These are phyloP conservation scores for Stictocephala bisonia DNA, from an alignment of 2,888 invertebrate species.

Conservation along the genomic window DNA sequence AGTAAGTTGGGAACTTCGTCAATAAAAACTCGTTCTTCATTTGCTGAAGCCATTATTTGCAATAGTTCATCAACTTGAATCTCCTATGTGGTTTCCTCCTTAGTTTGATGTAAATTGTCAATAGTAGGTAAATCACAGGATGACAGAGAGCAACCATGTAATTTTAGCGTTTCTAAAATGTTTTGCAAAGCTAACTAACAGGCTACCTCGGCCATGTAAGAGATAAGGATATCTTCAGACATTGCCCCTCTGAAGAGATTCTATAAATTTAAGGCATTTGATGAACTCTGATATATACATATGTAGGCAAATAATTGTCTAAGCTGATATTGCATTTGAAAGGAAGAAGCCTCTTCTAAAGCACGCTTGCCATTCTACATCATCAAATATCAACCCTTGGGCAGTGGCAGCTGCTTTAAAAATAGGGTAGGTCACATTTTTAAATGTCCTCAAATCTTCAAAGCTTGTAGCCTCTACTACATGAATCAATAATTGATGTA, in stretches of 20 bases:
- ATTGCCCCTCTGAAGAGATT: constrained; percentile 53
- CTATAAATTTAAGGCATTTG: constrained; percentile 57
- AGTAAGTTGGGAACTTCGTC: no score
- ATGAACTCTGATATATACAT: constrained; percentile 56
- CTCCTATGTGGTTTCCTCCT: constrained; percentile 45
- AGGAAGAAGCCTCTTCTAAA: constrained; percentile 56
- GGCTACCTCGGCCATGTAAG: not conserved
- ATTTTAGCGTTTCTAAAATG: constrained; percentile 33
- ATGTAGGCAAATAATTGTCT: constrained; percentile 61
- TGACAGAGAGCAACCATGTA: constrained; percentile 11
- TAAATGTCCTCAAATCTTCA: constrained; percentile 58
- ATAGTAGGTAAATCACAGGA: not conserved
- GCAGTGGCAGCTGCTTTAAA: constrained; percentile 59
- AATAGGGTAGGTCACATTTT: constrained; percentile 57
- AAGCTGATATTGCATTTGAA: constrained; percentile 59
- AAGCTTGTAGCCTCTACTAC: constrained; percentile 57
- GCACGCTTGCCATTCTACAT: constrained; percentile 57
- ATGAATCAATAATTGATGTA: constrained; percentile 56
- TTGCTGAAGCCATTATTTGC: constrained; percentile 18
- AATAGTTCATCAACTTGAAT: not conserved
- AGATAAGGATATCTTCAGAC: constrained; percentile 50
- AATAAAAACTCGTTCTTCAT: constrained; percentile 54
- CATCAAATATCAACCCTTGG: constrained; percentile 61
- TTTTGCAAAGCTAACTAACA: not conserved
- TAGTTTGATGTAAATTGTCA: constrained; percentile 33